Evolutionary conservation across 2,113 vertebrate genomes (phyloP), one percentile per base, ranked within the genome.

Genomic region (Leuciscus idus): DNA sequence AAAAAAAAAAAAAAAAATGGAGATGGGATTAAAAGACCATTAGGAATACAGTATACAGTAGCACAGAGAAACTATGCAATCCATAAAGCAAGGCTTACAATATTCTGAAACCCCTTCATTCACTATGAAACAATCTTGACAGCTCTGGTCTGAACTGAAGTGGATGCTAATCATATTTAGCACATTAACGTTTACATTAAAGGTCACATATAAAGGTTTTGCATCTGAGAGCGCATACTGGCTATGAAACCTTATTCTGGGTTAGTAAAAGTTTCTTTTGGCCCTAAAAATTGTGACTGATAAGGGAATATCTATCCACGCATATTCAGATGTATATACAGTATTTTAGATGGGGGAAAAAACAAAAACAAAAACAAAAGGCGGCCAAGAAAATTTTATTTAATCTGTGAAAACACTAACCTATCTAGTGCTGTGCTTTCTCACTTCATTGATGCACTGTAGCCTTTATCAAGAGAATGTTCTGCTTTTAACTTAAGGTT

Each of bases 401-500:
- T 66, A 21, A 55, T 55, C 48, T 59, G 0, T 23, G 46, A 50
- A 52, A 82, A 46, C 8, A 36, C 19, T 33, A 33, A 62, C 7
- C 59, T 66, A 33, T 21, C 1, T 66, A 28, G 21, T 52, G n/a
- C 19, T 81, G 57, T 50, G 4, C 39, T 21, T 81, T 66, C 36
- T 30, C 46, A 68, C 62, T 85, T 43, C 73, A 76, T 55, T 39
- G 74, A 39, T 55, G 61, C 21, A 23, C 55, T 57, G 55, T 64
- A 57, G 55, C 30, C 10, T 55, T 85, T 78, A 39, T 83, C 43
- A 19, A 36, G 52, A 70, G 21, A 77, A 61, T 72, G 55, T 36
- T 30, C 36, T 72, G 52, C 83, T 68, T 87, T 77, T 85, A 84
- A 80, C 75, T 86, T 39, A 15, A 39, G 21, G 59, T 17, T 86